These are phyloP conservation scores for Perognathus longimembris DNA, from an alignment of 2,113 vertebrate genomes.

Conservation along the genomic window DNA sequence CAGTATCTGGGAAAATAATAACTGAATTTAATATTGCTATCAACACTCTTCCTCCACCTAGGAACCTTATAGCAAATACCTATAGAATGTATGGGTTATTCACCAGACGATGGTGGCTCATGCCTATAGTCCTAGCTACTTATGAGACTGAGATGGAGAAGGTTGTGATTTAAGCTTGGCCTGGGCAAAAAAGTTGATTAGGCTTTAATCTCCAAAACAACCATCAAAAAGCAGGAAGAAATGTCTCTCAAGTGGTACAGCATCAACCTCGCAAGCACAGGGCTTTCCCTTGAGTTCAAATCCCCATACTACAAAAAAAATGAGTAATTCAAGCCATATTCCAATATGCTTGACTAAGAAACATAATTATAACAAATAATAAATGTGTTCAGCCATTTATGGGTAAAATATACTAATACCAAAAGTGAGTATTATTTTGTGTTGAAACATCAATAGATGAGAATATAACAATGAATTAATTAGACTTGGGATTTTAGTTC, in stretches of 20 bases:
- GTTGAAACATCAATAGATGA: background rate
- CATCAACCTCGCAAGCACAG: too few species aligned
- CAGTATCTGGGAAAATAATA: background rate
- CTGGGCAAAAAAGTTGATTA: too few species aligned
- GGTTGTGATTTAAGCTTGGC: too few species aligned
- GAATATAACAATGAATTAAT: background rate
- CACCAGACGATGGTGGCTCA: too few species aligned
- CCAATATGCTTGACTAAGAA: background rate
- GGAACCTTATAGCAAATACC: background rate
- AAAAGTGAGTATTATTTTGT: slow-evolving; percentile 2
- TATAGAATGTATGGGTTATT: too few species aligned
- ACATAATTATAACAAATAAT: background rate
- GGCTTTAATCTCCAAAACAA: too few species aligned
- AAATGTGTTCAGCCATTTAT: background rate
- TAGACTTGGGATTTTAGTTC: background rate
- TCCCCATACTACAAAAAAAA: too few species aligned
- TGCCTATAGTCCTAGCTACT: too few species aligned
- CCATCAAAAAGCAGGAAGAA: too few species aligned
- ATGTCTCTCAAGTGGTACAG: too few species aligned
- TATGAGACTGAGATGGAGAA: too few species aligned
- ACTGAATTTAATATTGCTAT: background rate
- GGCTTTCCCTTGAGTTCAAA: too few species aligned
- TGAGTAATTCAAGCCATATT: background rate
- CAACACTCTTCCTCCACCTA: background rate
- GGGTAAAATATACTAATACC: background rate